Conservation (phyloP, 1,140 invertebrate genomes). For the Oreohelix idahoensis region DNA sequence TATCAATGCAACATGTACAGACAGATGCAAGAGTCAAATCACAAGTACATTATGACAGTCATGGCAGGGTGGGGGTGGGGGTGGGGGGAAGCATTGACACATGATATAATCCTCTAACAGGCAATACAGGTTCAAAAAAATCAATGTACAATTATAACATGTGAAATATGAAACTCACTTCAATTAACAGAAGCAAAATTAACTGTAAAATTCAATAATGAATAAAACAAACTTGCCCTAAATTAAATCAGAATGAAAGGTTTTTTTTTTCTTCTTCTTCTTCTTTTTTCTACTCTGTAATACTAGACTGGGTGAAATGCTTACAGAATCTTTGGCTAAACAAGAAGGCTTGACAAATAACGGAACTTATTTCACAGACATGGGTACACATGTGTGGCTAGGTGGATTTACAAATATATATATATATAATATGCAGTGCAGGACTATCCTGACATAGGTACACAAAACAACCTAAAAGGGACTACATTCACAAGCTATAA, state of each 20-base stretch:
- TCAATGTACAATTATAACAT: background rate
- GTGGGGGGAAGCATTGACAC: background rate
- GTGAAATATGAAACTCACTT: background rate
- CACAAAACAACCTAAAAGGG: too few relatives aligned
- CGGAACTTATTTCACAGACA: too few relatives aligned
- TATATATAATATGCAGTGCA: too few relatives aligned
- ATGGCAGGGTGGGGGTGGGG: background rate
- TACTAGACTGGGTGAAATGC: slow-evolving; percentile 11
- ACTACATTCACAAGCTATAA: too few relatives aligned
- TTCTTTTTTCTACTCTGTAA: background rate
- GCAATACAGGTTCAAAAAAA: background rate
- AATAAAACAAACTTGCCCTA: background rate
- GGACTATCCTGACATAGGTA: too few relatives aligned
- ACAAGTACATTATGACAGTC: background rate
- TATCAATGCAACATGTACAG: slow-evolving; percentile 23
- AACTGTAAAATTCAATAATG: background rate
- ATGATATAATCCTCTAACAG: slow-evolving; percentile 4
- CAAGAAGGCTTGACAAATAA: background rate
- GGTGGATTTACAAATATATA: background rate
- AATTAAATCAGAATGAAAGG: background rate
- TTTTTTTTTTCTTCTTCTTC: too few relatives aligned
- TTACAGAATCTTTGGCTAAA: background rate
- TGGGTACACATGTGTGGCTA: background rate
- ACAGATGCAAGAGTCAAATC: background rate
- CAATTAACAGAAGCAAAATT: background rate